Evolutionary conservation across 2,113 vertebrate species (phyloP), one percentile per base, ranked within the genome.

Genomic region (Pterocles orientalis): DNA sequence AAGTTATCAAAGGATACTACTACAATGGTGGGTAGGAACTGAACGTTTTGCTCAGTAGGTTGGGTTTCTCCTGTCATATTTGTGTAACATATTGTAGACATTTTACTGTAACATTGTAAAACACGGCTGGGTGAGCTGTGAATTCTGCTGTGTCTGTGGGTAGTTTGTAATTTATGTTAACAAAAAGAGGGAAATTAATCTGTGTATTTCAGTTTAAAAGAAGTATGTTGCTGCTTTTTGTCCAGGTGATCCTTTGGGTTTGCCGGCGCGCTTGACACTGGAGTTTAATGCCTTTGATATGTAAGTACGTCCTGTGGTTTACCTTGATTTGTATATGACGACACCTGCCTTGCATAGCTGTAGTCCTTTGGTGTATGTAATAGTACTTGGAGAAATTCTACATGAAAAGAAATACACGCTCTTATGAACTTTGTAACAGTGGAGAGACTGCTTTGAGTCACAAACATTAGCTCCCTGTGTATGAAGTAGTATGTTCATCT

Each of bases 271-370:
- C 26, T 91, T 99, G 80, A 99, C 99, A 0, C 92, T 99, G 98
- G 99, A 99, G 97, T 99, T 99, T 83, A 99, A 99, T 94, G 99
- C 99, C 79, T 99, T 99, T 98, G 99, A 99, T 93, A 97, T 97
- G 99, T 99, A 96, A 99, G 99, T 99, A 97, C 25, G 3, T 48
- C 11, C 51, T 28, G 58, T 66, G n/a, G 9, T 79, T 95, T 75
- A 9, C 34, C 15, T 62, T 73, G 5, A 8, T 75, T 70, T 4
- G 2, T 50, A 13, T n/a, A 18, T 18, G 48, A 73, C 54, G 39
- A 26, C 14, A 2, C 56, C 72, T 83, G 17, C 31, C 8, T n/a
- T 51, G 7, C 13, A 6, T 70, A 18, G 41, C 10, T 68, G 28
- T 57, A 62, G 45, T 1, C 2, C 25, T 48, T 11, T 56, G 8